These are phyloP conservation scores for Hybos culiciformis DNA, from an alignment of 2,888 invertebrate species.

Conservation along the genomic window DNA sequence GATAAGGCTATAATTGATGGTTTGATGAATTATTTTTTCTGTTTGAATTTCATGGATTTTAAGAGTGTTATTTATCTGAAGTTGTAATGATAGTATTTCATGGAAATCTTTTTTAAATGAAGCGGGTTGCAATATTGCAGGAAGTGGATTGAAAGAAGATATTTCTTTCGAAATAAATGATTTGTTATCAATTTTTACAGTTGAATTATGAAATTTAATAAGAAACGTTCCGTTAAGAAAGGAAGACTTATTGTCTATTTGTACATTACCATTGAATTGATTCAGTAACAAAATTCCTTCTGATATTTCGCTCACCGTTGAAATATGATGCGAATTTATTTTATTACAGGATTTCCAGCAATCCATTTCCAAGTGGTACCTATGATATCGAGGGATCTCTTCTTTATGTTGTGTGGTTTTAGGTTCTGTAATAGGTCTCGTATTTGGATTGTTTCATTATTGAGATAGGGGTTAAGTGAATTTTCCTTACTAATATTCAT, in stretches of 20 bases:
- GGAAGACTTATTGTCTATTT: slow-evolving; percentile 4
- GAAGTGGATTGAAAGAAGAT: slow-evolving; percentile 5
- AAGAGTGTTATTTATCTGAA: slow-evolving; percentile 8
- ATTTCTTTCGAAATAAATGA: slow-evolving; percentile 8
- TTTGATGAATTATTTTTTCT: slow-evolving; percentile 4
- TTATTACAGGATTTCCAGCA: slow-evolving; percentile 8
- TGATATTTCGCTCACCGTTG: slow-evolving; percentile 10
- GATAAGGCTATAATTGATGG: slow-evolving; percentile 3
- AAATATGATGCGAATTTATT: slow-evolving; percentile 11
- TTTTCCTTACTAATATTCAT: slow-evolving; percentile 3
- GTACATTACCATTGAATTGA: slow-evolving; percentile 8
- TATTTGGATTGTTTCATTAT: slow-evolving; percentile 2
- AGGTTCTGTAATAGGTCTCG: neutral
- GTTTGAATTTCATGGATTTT: slow-evolving; percentile 5
- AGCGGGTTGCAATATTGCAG: slow-evolving; percentile 8
- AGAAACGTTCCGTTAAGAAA: slow-evolving; percentile 6
- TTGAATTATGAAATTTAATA: slow-evolving; percentile 11
- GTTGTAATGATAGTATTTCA: slow-evolving; percentile 8
- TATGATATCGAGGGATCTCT: slow-evolving; percentile 10
- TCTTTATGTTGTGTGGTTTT: slow-evolving; percentile 4
- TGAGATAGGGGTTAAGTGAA: slow-evolving; percentile 7
- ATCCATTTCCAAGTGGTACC: slow-evolving; percentile 10
- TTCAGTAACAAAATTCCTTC: slow-evolving; percentile 13
- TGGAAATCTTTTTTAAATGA: slow-evolving; percentile 5
- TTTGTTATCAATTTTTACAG: slow-evolving; percentile 6